These are phyloP conservation scores for Parnassius mnemosyne DNA, from an alignment of 2,888 invertebrate genomes.

Conservation along the genomic window DNA sequence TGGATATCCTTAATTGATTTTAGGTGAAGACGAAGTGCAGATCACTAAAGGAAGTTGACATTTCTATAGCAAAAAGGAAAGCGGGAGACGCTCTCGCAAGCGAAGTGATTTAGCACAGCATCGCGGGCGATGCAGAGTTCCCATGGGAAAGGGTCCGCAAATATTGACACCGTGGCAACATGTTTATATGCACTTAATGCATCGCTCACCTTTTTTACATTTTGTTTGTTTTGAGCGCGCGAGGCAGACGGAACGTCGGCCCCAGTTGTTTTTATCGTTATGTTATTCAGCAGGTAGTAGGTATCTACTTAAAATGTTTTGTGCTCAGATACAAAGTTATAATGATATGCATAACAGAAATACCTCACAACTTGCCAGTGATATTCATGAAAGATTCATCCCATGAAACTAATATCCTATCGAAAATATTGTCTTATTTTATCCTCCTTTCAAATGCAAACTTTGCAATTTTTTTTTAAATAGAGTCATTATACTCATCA, in stretches of 20 bases:
- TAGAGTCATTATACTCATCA: too few relatives aligned
- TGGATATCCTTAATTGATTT: constrained; percentile 57
- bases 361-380: constrained; percentile 23
- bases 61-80: constrained; percentile 75
- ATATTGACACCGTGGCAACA: constrained; percentile 79
- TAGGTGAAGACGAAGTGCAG: constrained; percentile 40
- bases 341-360: constrained; percentile 35
- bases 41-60: constrained; percentile 60
- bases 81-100: constrained; percentile 46
- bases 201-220: constrained; percentile 76
- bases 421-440: constrained; percentile 7
- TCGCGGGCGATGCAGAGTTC: constrained; percentile 53
- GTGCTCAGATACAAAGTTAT: constrained; percentile 55
- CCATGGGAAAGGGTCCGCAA: constrained; percentile 77
- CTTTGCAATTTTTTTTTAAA: not conserved
- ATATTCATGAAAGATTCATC: constrained; percentile 20
- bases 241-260: constrained; percentile 74
- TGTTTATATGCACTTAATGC: constrained; percentile 81
- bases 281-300: constrained; percentile 72
- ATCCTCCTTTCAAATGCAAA: not conserved
- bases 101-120: constrained; percentile 69
- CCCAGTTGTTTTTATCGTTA: constrained; percentile 72
- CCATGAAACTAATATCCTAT: constrained; percentile 2
- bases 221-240: constrained; percentile 72
- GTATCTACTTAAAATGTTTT: constrained; percentile 50